A percentile compares a stretch with the other conserved stretches of the same genome.
Evolutionary conservation across 2,113 vertebrate genomes (phyloP).

Genomic region (Pseudopodoces humilis): DNA sequence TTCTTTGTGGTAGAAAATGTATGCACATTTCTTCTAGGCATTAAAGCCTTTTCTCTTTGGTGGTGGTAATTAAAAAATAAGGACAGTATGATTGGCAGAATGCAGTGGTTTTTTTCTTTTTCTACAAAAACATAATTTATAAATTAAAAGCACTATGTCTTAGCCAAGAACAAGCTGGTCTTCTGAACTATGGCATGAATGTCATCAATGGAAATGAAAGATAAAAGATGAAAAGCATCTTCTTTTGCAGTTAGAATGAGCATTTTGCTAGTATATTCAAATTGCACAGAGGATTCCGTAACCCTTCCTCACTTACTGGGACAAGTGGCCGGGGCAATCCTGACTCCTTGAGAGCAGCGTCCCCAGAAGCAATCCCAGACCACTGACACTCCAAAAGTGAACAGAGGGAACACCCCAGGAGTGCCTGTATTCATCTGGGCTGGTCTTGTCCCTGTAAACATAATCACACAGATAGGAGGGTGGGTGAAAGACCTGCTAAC

Average conservation of each 20-base stretch:
- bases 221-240: constrained; percentile 11
- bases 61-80: constrained; percentile 71
- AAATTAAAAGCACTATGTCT: constrained; percentile 58
- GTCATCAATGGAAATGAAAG: constrained; percentile 26
- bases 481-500: not conserved
- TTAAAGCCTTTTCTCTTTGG: constrained; percentile 57
- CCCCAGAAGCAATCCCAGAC: not conserved
- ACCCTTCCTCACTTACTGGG: not conserved
- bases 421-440: not conserved
- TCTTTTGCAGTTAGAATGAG: not conserved
- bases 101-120: not conserved
- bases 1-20: constrained; percentile 59
- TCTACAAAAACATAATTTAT: constrained; percentile 49
- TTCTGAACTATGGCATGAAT: constrained; percentile 54
- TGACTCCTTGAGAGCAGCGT: not conserved
- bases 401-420: not conserved
- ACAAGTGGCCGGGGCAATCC: not conserved
- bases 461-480: not conserved
- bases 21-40: constrained; percentile 47
- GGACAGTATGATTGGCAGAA: constrained; percentile 61
- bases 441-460: not conserved
- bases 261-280: not conserved
- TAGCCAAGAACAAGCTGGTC: constrained; percentile 46
- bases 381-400: rapidly evolving
- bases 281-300: not conserved